phyloP scores from a whole-genome alignment of 2,797 vertebrate species.

The Coendou prehensilis region DNA sequence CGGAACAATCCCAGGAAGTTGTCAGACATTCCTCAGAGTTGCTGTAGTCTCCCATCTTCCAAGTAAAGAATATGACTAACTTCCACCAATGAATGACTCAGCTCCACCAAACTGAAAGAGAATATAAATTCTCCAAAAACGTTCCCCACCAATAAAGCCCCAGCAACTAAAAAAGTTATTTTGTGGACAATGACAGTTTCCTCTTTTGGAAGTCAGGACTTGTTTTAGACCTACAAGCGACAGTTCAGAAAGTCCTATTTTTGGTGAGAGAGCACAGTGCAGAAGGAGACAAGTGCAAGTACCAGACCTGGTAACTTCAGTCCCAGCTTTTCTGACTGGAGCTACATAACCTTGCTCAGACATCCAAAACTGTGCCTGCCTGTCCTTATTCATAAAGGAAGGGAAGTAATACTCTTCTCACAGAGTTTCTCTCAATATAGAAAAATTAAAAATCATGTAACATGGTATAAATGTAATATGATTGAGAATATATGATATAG shows the following conservation, averaged over 20 bases:
- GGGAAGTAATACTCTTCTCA: background rate
- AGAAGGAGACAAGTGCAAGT: background rate
- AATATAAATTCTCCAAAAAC: background rate
- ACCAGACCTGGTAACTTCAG: background rate
- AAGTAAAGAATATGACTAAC: conserved; percentile 13
- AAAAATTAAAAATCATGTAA: conserved; percentile 1
- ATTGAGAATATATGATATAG: background rate
- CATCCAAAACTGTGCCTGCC: background rate
- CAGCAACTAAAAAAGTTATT: background rate
- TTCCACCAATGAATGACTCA: conserved; percentile 16
- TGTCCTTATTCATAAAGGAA: conserved; percentile 34
- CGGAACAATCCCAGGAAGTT: background rate
- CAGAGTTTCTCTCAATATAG: background rate
- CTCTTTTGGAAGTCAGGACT: background rate
- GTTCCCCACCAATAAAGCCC: background rate
- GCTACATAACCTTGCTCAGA: background rate
- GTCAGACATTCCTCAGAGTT: background rate
- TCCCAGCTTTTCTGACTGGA: background rate
- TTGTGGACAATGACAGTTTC: background rate
- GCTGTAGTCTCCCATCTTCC: background rate
- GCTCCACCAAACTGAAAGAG: background rate
- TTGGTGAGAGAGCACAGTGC: background rate
- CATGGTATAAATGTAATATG: background rate
- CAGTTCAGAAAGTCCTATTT: background rate
- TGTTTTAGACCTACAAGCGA: background rate